Evolutionary conservation across 2,113 vertebrate genomes (phyloP), one percentile per base, ranked within the genome.

Genomic region (Xiphorhynchus elegans): DNA sequence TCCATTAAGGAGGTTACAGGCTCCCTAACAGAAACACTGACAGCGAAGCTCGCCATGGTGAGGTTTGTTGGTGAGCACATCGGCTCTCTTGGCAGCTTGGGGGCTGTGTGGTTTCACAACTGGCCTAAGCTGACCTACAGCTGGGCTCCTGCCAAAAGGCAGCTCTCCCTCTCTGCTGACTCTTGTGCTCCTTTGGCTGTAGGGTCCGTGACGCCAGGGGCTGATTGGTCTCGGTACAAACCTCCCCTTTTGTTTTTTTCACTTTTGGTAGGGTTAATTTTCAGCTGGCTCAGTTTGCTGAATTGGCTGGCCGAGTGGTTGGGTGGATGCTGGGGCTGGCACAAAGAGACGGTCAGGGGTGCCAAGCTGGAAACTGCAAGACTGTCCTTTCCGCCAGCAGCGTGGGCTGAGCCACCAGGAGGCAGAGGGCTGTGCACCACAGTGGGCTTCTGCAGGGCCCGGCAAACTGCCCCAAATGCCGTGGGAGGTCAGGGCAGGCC

Each of bases 131-230:
- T 90, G 92, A 91, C 62, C 72, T 53, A 42, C 62, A 23, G 56
- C 58, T 72, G 70, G 37, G 72, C 75, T 88, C 50, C 50, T 33
- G 88, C 90, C 90, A 92, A 46, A 80, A 84, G 59, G 55, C 92
- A 52, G 83, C 68, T 76, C 80, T n/a, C n/a, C 25, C 31, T 18
- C n/a, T 46, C 52, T 11, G 15, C 85, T 83, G 90, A 96, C 94
- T 62, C 88, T 83, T 93, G 72, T 46, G 49, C 67, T 94, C 58
- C 78, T 80, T 94, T 92, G 90, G 94, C 88, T 77, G 44, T 15
- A 10, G 58, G 46, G 78, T 47, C 40, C 23, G 58, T 0, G 0
- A 49, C 3, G 2, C 70, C 3, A 1, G 37, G 82, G 84, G 24
- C 40, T 52, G 69, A 64, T 29, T 90, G 66, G 81, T 85, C 62